phyloP scores from a whole-genome alignment of 2,888 invertebrate species.

The Torymus auratus region DNA sequence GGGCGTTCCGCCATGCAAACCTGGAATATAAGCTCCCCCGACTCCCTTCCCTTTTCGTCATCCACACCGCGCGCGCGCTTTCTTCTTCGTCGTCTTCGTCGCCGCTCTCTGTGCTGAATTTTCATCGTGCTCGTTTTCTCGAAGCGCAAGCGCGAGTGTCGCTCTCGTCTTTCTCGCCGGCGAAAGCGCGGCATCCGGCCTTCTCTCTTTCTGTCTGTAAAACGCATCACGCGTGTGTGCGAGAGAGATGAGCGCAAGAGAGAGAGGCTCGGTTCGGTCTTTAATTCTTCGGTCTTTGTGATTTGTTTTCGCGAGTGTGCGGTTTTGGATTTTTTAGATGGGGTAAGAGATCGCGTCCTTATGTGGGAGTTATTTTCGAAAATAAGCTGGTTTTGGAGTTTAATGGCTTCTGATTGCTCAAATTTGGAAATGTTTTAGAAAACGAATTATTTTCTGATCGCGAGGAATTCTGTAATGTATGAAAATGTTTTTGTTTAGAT shows the following conservation, averaged over 20 bases:
- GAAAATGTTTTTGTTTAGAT: too few species aligned
- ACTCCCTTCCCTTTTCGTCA: slow-evolving; percentile 54
- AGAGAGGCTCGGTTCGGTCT: background rate
- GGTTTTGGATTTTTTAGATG: slow-evolving; percentile 5
- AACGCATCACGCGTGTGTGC: too few species aligned
- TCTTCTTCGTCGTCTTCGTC: slow-evolving; percentile 36
- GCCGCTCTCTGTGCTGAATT: slow-evolving; percentile 7
- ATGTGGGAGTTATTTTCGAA: slow-evolving; percentile 44
- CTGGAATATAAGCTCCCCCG: slow-evolving; percentile 71
- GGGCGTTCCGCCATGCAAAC: slow-evolving; percentile 76
- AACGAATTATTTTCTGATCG: too few species aligned
- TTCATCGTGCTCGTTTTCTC: slow-evolving; percentile 27
- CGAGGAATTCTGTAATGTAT: too few species aligned
- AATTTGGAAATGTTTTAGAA: too few species aligned
- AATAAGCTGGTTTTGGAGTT: background rate
- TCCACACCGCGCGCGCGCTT: slow-evolving; percentile 17
- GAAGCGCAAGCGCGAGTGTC: slow-evolving; percentile 29
- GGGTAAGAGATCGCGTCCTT: background rate
- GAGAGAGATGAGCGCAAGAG: too few species aligned
- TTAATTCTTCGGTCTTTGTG: slow-evolving; percentile 28
- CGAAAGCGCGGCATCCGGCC: slow-evolving; percentile 48
- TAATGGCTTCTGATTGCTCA: too few species aligned
- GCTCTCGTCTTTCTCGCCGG: slow-evolving; percentile 35
- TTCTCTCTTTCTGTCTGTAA: slow-evolving; percentile 29
- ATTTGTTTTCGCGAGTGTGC: background rate